Evolutionary conservation across 2,797 vertebrate species (phyloP).

Genomic region (Vultur gryphus): DNA sequence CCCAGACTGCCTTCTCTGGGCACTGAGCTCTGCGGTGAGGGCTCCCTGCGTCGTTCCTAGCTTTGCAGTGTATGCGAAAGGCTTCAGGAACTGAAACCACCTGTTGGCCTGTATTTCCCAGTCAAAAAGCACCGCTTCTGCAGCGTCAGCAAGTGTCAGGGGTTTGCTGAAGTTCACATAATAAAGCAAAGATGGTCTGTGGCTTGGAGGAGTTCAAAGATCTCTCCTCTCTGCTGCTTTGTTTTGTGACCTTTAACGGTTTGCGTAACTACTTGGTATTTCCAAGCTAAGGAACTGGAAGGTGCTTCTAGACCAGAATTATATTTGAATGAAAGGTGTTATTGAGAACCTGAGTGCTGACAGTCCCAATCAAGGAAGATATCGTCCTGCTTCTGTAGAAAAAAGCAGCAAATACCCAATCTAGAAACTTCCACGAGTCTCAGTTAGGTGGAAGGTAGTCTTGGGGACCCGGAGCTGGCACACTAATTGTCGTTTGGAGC

Average conservation of each 20-base stretch:
- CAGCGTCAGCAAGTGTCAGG: not conserved
- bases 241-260: not conserved
- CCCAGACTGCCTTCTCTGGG: not conserved
- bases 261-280: not conserved
- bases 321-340: not conserved
- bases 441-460: not conserved
- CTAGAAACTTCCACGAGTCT: not conserved
- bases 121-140: not conserved
- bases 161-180: not conserved
- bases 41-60: not conserved
- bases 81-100: not conserved
- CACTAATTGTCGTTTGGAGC: not conserved
- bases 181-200: not conserved
- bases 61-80: accelerated
- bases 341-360: accelerated
- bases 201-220: not conserved
- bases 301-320: not conserved
- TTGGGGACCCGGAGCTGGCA: not conserved
- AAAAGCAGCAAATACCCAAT: not conserved
- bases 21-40: not conserved
- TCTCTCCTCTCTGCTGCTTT: not conserved
- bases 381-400: not conserved
- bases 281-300: not conserved
- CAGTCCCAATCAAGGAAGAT: not conserved
- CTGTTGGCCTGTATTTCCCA: not conserved